A percentile compares a stretch with the other conserved stretches of the same genome.
phyloP scores from a whole-genome alignment of 2,888 invertebrate genomes.

The Callyntrura sp. region DNA sequence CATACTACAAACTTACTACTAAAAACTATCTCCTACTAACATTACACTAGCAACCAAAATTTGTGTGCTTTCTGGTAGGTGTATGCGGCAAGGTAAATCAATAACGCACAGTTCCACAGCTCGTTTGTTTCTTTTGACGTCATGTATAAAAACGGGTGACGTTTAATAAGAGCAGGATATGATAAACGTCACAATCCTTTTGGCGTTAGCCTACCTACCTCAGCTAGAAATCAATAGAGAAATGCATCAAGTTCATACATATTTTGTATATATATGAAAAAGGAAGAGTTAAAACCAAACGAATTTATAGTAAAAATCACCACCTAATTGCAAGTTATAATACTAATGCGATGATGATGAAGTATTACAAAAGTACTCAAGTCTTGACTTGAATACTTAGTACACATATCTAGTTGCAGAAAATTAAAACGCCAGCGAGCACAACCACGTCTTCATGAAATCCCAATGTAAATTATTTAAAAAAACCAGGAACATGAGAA shows the following conservation, averaged over 20 bases:
- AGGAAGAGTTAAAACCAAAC: not conserved
- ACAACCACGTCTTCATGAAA: not conserved
- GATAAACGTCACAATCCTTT: slow-evolving; percentile 83
- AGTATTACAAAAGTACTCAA: too few relatives aligned
- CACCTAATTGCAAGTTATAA: not conserved
- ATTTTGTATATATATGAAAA: not conserved
- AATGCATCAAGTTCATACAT: slow-evolving; percentile 3
- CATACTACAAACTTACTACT: too few relatives aligned
- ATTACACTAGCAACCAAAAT: not conserved
- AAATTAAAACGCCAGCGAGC: too few relatives aligned
- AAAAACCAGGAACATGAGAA: not conserved
- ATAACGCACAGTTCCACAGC: slow-evolving; percentile 80
- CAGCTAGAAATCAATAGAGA: slow-evolving; percentile 80
- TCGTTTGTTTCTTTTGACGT: slow-evolving; percentile 80
- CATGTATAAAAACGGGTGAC: slow-evolving; percentile 82
- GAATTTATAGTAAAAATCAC: not conserved
- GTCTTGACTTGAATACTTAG: too few relatives aligned
- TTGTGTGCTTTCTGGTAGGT: not conserved
- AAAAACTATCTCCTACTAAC: not conserved
- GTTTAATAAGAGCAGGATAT: slow-evolving; percentile 78
- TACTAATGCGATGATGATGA: not conserved
- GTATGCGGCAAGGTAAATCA: slow-evolving; percentile 68
- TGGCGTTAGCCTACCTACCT: slow-evolving; percentile 83
- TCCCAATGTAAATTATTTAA: slow-evolving; percentile 6
- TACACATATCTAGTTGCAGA: not conserved